Evolutionary conservation across 2,888 invertebrate genomes (phyloP), one percentile per base, ranked within the genome.

Genomic region (Entomobrya multifasciata): DNA sequence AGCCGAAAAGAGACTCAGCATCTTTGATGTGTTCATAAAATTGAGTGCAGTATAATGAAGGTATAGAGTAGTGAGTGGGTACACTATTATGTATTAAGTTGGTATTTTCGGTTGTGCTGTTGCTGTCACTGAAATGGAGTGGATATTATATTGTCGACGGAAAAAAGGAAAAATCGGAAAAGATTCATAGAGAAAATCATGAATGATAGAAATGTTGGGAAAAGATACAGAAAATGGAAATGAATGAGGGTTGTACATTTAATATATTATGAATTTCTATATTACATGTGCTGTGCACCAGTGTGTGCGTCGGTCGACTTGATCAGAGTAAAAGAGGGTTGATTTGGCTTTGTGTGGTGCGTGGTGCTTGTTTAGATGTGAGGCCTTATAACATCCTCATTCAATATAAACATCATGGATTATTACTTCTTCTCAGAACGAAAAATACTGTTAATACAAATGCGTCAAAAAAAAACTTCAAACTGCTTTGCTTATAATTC

Each of bases 1-100:
- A 41, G 17, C 27, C 27, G n/a, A 60, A 79, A 52, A 62, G 17
- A 79, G 60, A 79, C 20, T 79, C 49, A 65, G 65, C 55, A 41
- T 10, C 49, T 49, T 80, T 70, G 67, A 80, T 67, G 67, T 70
- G 80, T 67, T 67, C 47, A 80, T 67, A 80, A 52, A 70, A 49
- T 22, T 52, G 17, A 15, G 52, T 52, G n/a, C 2, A n/a, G 30
- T 5, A 49, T 10, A 17, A n/a, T 11, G 22, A 47, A 22, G 22
- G 13, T 15, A 49, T 72, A n/a, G 20, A 72, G 30, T 15, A 49
- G 47, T 8, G 20, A 72, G 30, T 36, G 4, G 36, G 8, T 36
- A 36, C 36, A 6, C 8, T 52, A 52, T 52, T 47, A 47, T 47
- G 2, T 1, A n/a, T 27, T 55, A 30, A 1, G 17, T 52, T 15